Percentiles rank a stretch among this genome's conserved stretches.
These are phyloP conservation scores for Iguana delicatissima DNA, from an alignment of 2,797 vertebrate species.

Conservation along the genomic window DNA sequence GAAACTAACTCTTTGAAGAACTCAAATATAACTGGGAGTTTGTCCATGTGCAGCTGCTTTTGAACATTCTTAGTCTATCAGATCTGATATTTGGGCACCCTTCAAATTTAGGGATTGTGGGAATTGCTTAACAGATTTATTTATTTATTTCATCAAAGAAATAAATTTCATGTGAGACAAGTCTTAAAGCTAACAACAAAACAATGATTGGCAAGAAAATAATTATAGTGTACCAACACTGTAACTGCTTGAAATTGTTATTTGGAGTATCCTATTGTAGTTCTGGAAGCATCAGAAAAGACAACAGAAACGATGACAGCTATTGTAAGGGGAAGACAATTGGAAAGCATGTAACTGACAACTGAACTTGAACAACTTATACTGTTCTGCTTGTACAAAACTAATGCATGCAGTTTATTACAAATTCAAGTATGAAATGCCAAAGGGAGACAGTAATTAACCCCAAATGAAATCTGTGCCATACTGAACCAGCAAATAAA, in stretches of 20 bases:
- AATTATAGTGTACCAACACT: not conserved
- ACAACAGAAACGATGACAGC: not conserved
- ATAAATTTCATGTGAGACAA: not conserved
- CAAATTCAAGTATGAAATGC: not conserved
- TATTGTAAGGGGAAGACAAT: not conserved
- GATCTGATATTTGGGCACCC: not conserved
- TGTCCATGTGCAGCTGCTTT: constrained; percentile 13
- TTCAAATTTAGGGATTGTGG: not conserved
- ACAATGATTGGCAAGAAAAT: constrained; percentile 4
- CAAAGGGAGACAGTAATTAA: not conserved
- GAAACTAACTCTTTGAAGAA: not conserved
- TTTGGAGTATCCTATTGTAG: not conserved
- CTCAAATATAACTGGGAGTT: constrained; percentile 6
- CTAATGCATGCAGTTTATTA: too few species aligned
- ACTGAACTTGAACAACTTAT: too few species aligned
- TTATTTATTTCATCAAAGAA: not conserved
- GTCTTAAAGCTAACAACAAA: constrained; percentile 3
- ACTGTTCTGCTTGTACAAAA: not conserved
- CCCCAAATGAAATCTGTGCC: not conserved
- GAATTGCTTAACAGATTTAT: constrained; percentile 5
- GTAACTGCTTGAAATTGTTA: not conserved
- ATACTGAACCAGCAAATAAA: not conserved
- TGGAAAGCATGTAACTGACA: not conserved
- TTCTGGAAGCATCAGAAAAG: not conserved
- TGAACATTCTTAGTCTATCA: constrained; percentile 22